Conservation (phyloP, 2,797 vertebrate species). For the Lateolabrax maculatus region DNA sequence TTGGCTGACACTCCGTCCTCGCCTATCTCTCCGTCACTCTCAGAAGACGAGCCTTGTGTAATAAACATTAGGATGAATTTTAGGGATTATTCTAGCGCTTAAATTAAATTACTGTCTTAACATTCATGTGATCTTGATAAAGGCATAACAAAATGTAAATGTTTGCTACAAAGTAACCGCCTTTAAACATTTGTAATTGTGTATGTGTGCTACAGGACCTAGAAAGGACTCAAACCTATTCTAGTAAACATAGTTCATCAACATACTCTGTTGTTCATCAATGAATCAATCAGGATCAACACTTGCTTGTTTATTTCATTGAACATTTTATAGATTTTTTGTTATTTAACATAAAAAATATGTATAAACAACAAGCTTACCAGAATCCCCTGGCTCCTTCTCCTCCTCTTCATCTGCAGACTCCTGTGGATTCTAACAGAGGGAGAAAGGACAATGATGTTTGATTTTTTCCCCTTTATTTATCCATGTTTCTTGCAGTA, state of each 20-base stretch:
- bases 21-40: conserved; percentile 78
- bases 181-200: too few relatives aligned
- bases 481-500: not conserved
- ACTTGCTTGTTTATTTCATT: not conserved
- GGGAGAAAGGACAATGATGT: not conserved
- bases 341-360: not conserved
- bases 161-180: too few relatives aligned
- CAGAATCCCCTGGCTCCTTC: conserved; percentile 90
- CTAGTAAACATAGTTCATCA: not conserved
- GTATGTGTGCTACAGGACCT: not conserved
- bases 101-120: not conserved
- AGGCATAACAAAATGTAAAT: not conserved
- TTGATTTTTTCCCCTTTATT: not conserved
- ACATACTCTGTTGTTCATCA: not conserved
- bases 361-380: conserved; percentile 56
- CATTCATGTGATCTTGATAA: not conserved
- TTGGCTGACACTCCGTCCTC: conserved; percentile 84
- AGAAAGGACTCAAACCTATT: not conserved
- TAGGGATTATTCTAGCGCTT: not conserved
- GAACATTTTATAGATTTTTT: not conserved
- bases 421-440: conserved; percentile 90
- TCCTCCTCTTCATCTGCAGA: conserved; percentile 95
- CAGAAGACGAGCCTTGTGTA: conserved; percentile 80
- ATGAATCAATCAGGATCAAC: too few relatives aligned
- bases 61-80: not conserved